Base-by-base conservation (phyloP, 1,140 invertebrate genomes). In the Micrasema minimum region DNA sequence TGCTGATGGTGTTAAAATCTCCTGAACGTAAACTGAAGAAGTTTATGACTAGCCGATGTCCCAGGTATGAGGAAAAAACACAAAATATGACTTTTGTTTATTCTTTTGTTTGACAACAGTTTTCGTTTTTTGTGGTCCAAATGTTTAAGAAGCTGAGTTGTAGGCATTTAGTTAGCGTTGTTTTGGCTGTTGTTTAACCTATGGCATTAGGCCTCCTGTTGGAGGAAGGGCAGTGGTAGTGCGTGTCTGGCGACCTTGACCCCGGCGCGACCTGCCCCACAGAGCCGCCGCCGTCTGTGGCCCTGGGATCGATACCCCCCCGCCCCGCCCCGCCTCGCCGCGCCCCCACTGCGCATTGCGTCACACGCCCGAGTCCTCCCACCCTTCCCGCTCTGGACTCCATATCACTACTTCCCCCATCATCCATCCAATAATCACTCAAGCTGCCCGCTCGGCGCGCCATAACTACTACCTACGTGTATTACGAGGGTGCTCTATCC, bases 231-330 rank as follows among this genome's bases (percentile, higher is more conserved):
- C 46, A 31, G 26, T 55, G 43, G 43, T 45, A 51, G 50, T 55
- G 26, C 50, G 50, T 26, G 50, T 53, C 51, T 38, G 35, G 14
- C 65, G 65, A 66, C 65, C 65, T 66, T 66, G 65, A 66, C 65
- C 65, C 65, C n/a, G 23, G 65, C 65, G 31, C 65, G 65, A 66
- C 65, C 65, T 66, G 65, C 65, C 65, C 65, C 50, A 66, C 65
- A 66, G 65, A 48, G 18, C 35, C 48, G 45, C 11, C 48, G 50
- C 46, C 50, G 65, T 66, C 50, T 55, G 65, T 22, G 46, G 31
- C 46, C 31, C 46, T 31, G 65, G 41, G 61, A 64, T 64, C 61
- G 61, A 64, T 64, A 64, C 41, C 61, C 61, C 20, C 61, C 10
- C n/a, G 6, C 64, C 45, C 11, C 23, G 12, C 5, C 62, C 22